phyloP scores from a whole-genome alignment of 2,797 vertebrate genomes.

The Pangasius krempfi region DNA sequence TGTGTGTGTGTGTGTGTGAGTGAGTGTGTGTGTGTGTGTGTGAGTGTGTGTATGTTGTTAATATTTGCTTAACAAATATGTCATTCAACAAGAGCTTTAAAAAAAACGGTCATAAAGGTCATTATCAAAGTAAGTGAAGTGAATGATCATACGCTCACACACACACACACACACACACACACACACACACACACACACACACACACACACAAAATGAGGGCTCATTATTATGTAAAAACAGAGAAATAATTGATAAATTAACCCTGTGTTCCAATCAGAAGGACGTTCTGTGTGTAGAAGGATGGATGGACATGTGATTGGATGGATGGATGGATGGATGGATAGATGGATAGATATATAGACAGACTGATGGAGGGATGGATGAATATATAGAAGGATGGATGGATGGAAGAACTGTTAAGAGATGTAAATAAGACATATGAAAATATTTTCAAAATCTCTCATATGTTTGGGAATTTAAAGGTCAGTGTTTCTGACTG shows the following conservation, averaged over 20 bases:
- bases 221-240: background rate
- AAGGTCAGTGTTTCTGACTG: too few species aligned
- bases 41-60: background rate
- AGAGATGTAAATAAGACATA: background rate
- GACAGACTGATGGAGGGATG: too few species aligned
- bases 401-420: background rate
- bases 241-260: background rate
- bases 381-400: background rate
- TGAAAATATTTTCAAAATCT: too few species aligned
- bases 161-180: background rate
- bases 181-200: conserved; percentile 5
- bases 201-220: background rate
- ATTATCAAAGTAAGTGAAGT: background rate
- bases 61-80: background rate
- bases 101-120: background rate
- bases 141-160: background rate
- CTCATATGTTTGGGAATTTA: too few species aligned
- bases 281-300: background rate
- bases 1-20: background rate
- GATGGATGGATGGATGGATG: background rate
- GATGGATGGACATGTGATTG: background rate
- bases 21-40: background rate
- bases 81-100: background rate
- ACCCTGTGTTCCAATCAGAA: background rate
- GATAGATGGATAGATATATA: too few species aligned